These are phyloP conservation scores for Drosophila tani DNA, from an alignment of 1,140 invertebrate species.

Conservation along the genomic window DNA sequence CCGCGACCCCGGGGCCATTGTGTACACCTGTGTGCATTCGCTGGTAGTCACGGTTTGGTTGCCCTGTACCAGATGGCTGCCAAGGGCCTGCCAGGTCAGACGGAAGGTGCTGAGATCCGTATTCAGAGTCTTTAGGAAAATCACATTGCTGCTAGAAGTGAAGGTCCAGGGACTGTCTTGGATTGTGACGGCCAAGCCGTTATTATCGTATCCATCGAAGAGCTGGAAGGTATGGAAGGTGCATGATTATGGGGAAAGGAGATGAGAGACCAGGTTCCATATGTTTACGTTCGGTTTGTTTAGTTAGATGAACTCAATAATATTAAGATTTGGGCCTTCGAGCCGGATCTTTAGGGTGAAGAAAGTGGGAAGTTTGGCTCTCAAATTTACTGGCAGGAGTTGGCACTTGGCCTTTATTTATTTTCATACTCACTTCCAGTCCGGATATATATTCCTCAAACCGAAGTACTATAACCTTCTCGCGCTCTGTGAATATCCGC, in stretches of 20 bases:
- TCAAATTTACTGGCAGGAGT: no score
- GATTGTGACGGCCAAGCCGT: conserved; percentile 86
- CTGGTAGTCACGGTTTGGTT: conserved; percentile 23
- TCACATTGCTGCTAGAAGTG: conserved; percentile 88
- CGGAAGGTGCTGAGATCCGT: conserved; percentile 86
- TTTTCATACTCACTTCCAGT: conserved; percentile 47
- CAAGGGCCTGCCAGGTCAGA: conserved; percentile 86
- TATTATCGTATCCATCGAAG: conserved; percentile 89
- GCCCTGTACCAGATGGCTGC: background rate
- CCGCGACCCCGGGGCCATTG: conserved; percentile 5
- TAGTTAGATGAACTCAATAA: no score
- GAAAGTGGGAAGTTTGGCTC: no score
- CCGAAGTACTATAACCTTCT: conserved; percentile 33
- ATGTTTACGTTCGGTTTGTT: no score
- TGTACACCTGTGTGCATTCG: conserved; percentile 37
- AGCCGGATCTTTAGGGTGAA: no score
- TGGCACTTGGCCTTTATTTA: no score
- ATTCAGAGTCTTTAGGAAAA: conserved; percentile 87
- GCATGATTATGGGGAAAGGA: no score
- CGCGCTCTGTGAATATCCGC: conserved; percentile 59
- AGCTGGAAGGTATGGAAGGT: conserved; percentile 35
- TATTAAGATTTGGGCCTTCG: no score
- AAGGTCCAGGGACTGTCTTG: conserved; percentile 85
- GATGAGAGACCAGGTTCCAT: no score
- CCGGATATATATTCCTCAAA: conserved; percentile 69